Base-by-base conservation (phyloP, 2,113 vertebrate species). In the Xerus inauris region DNA sequence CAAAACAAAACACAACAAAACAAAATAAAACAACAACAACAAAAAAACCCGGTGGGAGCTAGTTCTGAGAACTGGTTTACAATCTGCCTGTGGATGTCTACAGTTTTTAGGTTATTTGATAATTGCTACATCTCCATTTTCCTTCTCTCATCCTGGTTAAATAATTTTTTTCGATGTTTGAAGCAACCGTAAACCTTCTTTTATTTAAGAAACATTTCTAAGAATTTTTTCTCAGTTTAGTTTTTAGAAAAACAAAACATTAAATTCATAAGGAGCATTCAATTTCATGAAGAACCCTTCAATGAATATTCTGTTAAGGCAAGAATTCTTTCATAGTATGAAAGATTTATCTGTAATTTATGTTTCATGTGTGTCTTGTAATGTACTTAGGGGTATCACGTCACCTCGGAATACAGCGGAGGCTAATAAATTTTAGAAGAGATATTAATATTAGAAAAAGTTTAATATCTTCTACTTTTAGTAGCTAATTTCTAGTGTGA, bases 251-350 rank as follows among this genome's bases (percentile, higher is more conserved):
- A 86, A 79, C 10, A 85, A 92, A 87, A 80, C 45, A 54, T 51
- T 85, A 87, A 72, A 72, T 91, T 91, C 62, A 87, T 35, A 91
- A 91, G 30, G 40, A 30, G 76, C 87, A 71, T 83, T 92, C 69
- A 73, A 28, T 92, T 96, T 96, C 72, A 87, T 91, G 90, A 96
- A 88, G 57, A 83, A 94, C 64, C 32, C 57, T 87, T 73, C 69
- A 85, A 14, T 92, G 73, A 85, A 32, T 91, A 51, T 64, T 73
- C 94, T 94, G 49, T 88, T 83, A 89, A 73, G 64, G 65, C 94
- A 83, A 96, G 69, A 92, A 47, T 83, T 90, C 22, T 97, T 95
- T 92, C 40, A 57, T 76, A 91, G 62, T 1, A 20, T 73, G 42
- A 51, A 94, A 67, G 38, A 45, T 86, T 75, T 77, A 5, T 64